Conservation (phyloP, 2,888 invertebrate species). For the Notodonta ziczac region DNA sequence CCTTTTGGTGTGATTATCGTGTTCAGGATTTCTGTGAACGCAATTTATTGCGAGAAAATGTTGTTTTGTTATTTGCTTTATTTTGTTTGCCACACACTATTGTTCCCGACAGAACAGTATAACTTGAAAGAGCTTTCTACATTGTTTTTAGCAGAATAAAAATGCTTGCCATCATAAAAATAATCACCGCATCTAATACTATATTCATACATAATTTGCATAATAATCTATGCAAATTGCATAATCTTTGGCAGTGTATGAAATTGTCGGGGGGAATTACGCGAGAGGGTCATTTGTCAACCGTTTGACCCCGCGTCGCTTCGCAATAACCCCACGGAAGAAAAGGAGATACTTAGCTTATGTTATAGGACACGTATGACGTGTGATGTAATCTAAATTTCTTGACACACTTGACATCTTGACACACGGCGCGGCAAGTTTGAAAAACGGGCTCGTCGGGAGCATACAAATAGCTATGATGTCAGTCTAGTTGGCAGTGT, state of each 20-base stretch:
- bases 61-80: too few relatives aligned
- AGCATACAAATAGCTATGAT: too few relatives aligned
- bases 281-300: slow-evolving; percentile 36
- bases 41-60: background rate
- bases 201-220: slow-evolving; percentile 8
- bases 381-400: too few relatives aligned
- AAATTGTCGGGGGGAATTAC: slow-evolving; percentile 32
- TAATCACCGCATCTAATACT: background rate
- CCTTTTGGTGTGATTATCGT: slow-evolving; percentile 4
- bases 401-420: too few relatives aligned
- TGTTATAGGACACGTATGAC: background rate
- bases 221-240: slow-evolving; percentile 41
- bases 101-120: too few relatives aligned
- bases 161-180: background rate
- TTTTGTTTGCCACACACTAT: too few relatives aligned
- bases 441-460: too few relatives aligned
- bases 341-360: background rate
- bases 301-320: slow-evolving; percentile 31
- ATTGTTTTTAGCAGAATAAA: too few relatives aligned
- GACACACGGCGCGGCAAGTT: too few relatives aligned
- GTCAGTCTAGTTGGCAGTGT: too few relatives aligned
- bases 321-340: slow-evolving; percentile 6
- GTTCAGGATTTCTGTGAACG: background rate
- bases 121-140: too few relatives aligned
- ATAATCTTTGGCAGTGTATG: slow-evolving; percentile 27